A percentile compares a stretch with the other conserved stretches of the same genome.
phyloP scores from a whole-genome alignment of 2,797 vertebrate genomes.

The Sciurus vulgaris region DNA sequence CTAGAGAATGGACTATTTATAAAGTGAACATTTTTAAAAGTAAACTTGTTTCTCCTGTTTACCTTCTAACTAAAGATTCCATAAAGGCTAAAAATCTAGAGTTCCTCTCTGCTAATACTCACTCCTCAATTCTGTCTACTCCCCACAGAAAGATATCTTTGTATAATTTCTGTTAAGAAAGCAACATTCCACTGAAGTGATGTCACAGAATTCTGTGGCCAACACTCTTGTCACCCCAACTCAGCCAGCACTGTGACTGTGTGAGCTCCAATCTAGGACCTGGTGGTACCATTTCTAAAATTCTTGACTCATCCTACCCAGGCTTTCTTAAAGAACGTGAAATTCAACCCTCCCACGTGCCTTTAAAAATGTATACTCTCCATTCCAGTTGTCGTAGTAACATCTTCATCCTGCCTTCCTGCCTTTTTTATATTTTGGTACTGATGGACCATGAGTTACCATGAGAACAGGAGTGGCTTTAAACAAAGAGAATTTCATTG shows the following conservation, averaged over 20 bases:
- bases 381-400: slow-evolving; percentile 79
- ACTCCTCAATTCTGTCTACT: background rate
- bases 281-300: background rate
- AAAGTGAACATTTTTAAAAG: background rate
- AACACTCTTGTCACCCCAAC: fast-evolving
- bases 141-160: background rate
- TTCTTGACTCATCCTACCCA: slow-evolving; percentile 19
- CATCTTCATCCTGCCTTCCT: slow-evolving; percentile 20
- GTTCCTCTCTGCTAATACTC: background rate
- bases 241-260: background rate
- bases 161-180: background rate
- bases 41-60: background rate
- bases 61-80: slow-evolving; percentile 51
- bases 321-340: slow-evolving; percentile 57
- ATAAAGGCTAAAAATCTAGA: background rate
- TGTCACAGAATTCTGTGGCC: background rate
- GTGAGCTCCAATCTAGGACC: background rate
- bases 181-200: background rate
- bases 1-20: background rate
- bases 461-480: slow-evolving; percentile 75
- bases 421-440: slow-evolving; percentile 62
- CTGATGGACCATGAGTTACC: slow-evolving; percentile 72
- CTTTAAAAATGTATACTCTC: slow-evolving; percentile 61
- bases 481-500: background rate
- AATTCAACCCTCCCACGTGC: slow-evolving; percentile 66